Evolutionary conservation across 2,888 invertebrate species (phyloP).

Genomic region (Dendrolimus pini): DNA sequence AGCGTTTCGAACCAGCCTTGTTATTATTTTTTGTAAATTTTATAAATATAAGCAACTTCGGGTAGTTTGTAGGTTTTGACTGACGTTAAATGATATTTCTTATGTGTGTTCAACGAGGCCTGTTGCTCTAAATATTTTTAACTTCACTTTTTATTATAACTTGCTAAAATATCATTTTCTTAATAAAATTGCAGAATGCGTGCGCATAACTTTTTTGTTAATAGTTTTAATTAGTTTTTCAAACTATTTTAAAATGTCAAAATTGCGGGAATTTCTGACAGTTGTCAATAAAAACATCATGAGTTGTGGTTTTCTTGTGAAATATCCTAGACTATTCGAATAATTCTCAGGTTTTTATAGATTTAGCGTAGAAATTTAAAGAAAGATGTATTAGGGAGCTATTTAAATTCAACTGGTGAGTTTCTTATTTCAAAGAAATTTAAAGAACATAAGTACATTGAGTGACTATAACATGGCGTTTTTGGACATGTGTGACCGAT

Average conservation of each 20-base stretch:
- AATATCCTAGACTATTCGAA: slow-evolving; percentile 27
- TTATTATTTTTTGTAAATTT: no score
- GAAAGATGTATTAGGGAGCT: slow-evolving; percentile 18
- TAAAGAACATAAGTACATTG: slow-evolving; percentile 34
- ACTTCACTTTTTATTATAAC: no score
- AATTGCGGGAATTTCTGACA: slow-evolving; percentile 70
- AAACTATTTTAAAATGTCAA: slow-evolving; percentile 29
- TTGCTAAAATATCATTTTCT: no score
- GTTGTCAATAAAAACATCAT: slow-evolving; percentile 69
- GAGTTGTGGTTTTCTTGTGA: slow-evolving; percentile 38
- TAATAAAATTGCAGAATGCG: no score
- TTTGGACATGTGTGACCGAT: slow-evolving; percentile 62
- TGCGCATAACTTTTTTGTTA: no score
- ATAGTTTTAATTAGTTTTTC: no score
- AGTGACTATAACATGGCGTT: slow-evolving; percentile 65
- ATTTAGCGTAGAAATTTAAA: slow-evolving; percentile 12
- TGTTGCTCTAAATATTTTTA: no score
- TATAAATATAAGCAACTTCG: no score
- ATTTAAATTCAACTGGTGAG: slow-evolving; percentile 43
- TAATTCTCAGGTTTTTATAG: slow-evolving; percentile 18
- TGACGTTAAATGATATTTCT: no score
- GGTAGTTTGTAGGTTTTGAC: no score
- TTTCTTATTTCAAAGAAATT: slow-evolving; percentile 33
- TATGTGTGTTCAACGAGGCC: no score
- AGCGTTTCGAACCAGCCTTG: no score